Percentiles rank a stretch among this genome's conserved stretches.
These are phyloP conservation scores for Pseudotriccus pelzelni DNA, from an alignment of 2,797 vertebrate genomes.

Conservation along the genomic window DNA sequence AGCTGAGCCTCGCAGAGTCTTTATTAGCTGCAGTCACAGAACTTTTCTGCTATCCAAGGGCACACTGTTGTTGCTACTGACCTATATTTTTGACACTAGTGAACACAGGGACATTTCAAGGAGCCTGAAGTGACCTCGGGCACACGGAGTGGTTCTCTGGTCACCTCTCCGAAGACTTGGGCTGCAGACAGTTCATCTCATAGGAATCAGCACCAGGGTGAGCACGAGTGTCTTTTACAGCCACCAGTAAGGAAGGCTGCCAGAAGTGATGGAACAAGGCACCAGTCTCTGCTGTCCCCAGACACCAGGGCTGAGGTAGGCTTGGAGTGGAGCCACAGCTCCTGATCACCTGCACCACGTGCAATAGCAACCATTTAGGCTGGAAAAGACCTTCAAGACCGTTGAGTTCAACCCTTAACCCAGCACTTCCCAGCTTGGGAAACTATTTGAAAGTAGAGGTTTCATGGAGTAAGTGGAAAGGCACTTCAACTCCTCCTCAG, in stretches of 20 bases:
- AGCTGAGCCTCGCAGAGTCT: neutral
- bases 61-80: neutral
- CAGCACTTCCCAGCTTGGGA: neutral
- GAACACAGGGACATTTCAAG: neutral
- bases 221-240: neutral
- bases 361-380: neutral
- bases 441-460: neutral
- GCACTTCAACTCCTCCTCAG: neutral
- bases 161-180: neutral
- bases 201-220: rapidly evolving
- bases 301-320: neutral
- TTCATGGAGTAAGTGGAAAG: neutral
- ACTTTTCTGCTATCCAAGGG: rapidly evolving
- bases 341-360: neutral
- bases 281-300: neutral
- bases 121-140: neutral
- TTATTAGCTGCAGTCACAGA: neutral
- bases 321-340: neutral
- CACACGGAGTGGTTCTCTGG: neutral
- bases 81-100: neutral
- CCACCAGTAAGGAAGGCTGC: neutral
- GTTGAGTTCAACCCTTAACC: neutral
- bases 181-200: neutral
- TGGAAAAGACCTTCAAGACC: neutral
- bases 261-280: neutral